Base-by-base conservation (phyloP, 2,113 vertebrate genomes). In the Panthera uncia region DNA sequence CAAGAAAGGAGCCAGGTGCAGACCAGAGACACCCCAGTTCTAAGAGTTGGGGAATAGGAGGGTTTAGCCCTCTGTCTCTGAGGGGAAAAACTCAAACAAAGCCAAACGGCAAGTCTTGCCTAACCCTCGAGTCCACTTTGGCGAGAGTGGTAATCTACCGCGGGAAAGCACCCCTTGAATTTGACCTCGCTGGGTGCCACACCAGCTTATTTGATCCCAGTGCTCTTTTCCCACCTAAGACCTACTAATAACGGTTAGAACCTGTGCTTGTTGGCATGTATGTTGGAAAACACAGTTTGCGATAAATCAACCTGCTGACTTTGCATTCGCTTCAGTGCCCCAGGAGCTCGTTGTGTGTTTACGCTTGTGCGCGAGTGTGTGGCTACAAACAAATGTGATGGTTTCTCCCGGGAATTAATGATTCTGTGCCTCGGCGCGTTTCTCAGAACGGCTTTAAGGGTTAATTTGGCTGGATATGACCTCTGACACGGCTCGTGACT, bases 91-190 rank as follows among this genome's bases (percentile, higher is more conserved):
- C 0, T 25, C 18, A 13, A 55, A 73, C 8, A 65, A 52, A 71
- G 25, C 0, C 8, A 3, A 57, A 4, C 12, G n/a, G 68, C 29
- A 41, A 10, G 33, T 9, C 4, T 73, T n/a, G 15, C 38, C 19
- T 9, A 27, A 1, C 29, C 1, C 13, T 3, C 16, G 19, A 0
- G 33, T 5, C 21, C 15, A 0, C n/a, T 14, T 25, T 15, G 41
- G 1, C 7, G 80, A n/a, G 31, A 0, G 25, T 0, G 3, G 9
- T 1, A 1, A 18, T 36, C 36, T 5, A 0, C 48, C 0, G 1
- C 1, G 23, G 36, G 16, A 1, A 2, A 61, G 16, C 0, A 0
- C 7, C 21, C 19, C 13, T 38, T 68, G 23, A 5, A 8, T 29
- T 13, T n/a, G 73, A 6, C 27, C 36, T 52, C 1, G n/a, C 1